phyloP scores from a whole-genome alignment of 2,888 invertebrate species.

The Euzetes globulus region DNA sequence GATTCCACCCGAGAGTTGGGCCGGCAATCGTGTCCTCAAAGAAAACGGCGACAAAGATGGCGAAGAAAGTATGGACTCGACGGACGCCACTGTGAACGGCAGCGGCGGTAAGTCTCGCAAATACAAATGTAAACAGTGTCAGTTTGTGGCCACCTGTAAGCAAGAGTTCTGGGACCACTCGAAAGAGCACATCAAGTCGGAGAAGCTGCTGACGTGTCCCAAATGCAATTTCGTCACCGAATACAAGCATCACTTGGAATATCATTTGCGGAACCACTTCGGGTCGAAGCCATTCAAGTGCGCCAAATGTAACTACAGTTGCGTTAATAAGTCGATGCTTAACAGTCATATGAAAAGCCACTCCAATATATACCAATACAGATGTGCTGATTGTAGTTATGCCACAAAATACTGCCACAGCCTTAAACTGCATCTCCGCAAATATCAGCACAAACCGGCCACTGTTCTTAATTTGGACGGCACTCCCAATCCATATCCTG shows the following conservation, averaged over 20 bases:
- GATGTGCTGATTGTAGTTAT: conserved; percentile 86
- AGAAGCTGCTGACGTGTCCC: conserved; percentile 80
- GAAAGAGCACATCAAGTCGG: conserved; percentile 78
- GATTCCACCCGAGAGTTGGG: conserved; percentile 46
- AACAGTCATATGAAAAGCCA: conserved; percentile 97
- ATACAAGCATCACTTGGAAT: conserved; percentile 96
- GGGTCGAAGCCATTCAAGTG: conserved; percentile 94
- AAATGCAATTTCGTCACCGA: conserved; percentile 96
- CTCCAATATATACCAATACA: conserved; percentile 72
- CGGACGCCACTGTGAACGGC: conserved; percentile 31
- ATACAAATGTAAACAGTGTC: conserved; percentile 87
- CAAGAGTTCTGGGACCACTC: conserved; percentile 89
- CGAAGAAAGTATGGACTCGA: conserved; percentile 34
- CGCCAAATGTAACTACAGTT: conserved; percentile 74
- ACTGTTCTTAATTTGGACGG: conserved; percentile 83
- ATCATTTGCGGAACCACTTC: conserved; percentile 87
- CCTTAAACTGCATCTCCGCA: conserved; percentile 84
- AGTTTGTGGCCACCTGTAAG: conserved; percentile 74
- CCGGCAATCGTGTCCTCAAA: conserved; percentile 43
- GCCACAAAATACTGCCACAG: conserved; percentile 98
- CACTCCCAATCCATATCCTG: conserved; percentile 73
- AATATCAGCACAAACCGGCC: conserved; percentile 81
- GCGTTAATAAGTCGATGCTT: conserved; percentile 98
- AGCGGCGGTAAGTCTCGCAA: conserved; percentile 44
- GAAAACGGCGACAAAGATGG: conserved; percentile 1